These are phyloP conservation scores for Nycticebus coucang DNA, from an alignment of 2,113 vertebrate species.

Conservation along the genomic window DNA sequence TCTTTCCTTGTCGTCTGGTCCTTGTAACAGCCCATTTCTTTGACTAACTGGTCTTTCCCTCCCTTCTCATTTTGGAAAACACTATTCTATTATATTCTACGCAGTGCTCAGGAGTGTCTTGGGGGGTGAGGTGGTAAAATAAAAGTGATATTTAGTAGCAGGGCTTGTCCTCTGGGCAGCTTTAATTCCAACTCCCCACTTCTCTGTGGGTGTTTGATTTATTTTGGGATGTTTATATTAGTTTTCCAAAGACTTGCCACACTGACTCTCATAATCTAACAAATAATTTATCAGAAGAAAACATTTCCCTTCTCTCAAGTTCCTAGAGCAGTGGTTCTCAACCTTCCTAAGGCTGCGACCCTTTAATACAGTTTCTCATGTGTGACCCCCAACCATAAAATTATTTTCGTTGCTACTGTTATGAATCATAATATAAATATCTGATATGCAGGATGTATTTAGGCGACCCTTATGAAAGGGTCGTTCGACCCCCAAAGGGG, in stretches of 20 bases:
- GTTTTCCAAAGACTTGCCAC: constrained; percentile 21
- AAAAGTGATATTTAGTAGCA: neutral
- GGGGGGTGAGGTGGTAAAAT: neutral
- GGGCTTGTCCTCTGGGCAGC: neutral
- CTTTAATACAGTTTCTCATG: too few relatives aligned
- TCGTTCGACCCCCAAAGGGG: too few relatives aligned
- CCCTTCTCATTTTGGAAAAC: constrained; percentile 26
- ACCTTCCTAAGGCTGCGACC: too few relatives aligned
- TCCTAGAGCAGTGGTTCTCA: neutral
- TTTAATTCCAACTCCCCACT: neutral
- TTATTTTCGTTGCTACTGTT: too few relatives aligned
- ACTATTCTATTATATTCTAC: neutral
- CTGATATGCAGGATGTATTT: too few relatives aligned
- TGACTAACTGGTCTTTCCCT: neutral
- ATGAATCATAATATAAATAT: too few relatives aligned
- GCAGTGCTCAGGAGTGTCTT: neutral
- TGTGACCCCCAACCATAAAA: too few relatives aligned
- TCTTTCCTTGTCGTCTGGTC: neutral
- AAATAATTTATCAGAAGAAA: constrained; percentile 41
- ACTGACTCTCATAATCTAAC: neutral
- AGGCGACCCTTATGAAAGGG: too few relatives aligned
- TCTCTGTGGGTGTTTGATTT: constrained; percentile 38
- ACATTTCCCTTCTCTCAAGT: neutral
- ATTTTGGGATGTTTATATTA: constrained; percentile 54
- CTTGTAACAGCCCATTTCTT: neutral